These are phyloP conservation scores for Tuberolachnus salignus DNA, from an alignment of 2,888 invertebrate genomes.

Conservation along the genomic window DNA sequence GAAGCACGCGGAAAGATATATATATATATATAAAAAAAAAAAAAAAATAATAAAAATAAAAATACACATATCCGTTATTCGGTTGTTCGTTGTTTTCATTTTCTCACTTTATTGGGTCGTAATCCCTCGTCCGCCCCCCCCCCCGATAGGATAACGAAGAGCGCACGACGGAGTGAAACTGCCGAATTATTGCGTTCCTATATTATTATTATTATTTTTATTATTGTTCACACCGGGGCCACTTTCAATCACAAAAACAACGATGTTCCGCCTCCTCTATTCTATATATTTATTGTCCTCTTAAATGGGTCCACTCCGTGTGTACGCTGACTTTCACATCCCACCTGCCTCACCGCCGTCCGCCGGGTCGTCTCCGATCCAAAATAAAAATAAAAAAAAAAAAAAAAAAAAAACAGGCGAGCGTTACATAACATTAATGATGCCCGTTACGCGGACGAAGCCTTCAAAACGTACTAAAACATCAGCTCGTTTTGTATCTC, in stretches of 20 bases:
- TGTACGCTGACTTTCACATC: not conserved
- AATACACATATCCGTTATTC: constrained; percentile 41
- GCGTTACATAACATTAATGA: constrained; percentile 18
- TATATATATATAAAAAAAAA: constrained; percentile 21
- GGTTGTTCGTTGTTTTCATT: constrained; percentile 52
- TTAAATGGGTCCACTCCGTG: constrained; percentile 8
- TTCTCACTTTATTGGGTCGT: constrained; percentile 52
- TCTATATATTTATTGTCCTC: not conserved
- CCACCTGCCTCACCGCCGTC: not conserved
- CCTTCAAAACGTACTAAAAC: not conserved
- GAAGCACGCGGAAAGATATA: no score
- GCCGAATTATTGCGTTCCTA: constrained; percentile 43
- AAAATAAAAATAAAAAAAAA: constrained; percentile 12
- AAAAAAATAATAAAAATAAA: not conserved
- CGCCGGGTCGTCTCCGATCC: not conserved
- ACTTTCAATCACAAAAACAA: constrained; percentile 54
- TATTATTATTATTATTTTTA: not conserved
- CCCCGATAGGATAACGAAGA: constrained; percentile 7
- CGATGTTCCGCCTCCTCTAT: not conserved
- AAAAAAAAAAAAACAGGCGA: constrained; percentile 13
- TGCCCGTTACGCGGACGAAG: constrained; percentile 11
- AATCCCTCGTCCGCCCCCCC: not conserved
- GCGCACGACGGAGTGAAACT: constrained; percentile 26
- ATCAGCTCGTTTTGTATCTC: constrained; percentile 7
- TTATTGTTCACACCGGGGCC: constrained; percentile 5